phyloP scores from a whole-genome alignment of 2,113 vertebrate genomes.

The Bubalus kerabau region DNA sequence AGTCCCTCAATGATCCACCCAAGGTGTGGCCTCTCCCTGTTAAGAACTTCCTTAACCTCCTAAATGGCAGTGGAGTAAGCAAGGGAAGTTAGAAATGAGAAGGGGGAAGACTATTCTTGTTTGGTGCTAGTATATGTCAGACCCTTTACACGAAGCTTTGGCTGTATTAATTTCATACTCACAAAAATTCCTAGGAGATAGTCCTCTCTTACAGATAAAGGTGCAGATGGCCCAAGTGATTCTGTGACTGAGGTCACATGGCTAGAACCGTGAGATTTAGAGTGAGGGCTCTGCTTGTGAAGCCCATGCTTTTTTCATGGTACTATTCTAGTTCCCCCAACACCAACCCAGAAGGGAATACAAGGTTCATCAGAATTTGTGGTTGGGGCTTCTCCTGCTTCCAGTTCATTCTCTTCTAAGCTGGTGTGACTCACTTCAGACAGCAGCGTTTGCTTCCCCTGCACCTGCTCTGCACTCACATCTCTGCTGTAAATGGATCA shows the following conservation, averaged over 20 bases:
- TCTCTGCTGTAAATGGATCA: background rate
- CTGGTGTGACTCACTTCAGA: background rate
- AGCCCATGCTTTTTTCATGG: background rate
- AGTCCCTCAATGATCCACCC: fast-evolving
- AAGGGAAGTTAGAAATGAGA: background rate
- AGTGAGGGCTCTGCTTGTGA: background rate
- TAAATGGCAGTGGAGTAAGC: background rate
- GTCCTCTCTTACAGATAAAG: background rate
- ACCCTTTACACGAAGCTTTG: background rate
- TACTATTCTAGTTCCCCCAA: background rate
- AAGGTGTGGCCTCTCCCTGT: background rate
- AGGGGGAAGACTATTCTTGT: background rate
- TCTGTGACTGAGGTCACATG: background rate
- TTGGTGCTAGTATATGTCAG: background rate
- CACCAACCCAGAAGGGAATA: background rate
- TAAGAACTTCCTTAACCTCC: background rate
- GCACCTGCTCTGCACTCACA: too few species aligned
- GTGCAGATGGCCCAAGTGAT: background rate
- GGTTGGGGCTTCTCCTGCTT: background rate
- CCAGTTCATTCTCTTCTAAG: background rate
- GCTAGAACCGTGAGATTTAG: background rate
- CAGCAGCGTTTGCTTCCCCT: too few species aligned
- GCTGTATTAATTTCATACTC: background rate
- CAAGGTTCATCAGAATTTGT: background rate
- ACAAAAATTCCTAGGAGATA: background rate